Percentiles rank a stretch among this genome's conserved stretches.
These are phyloP conservation scores for Styela plicata DNA, from an alignment of 23 tunicate species.

Conservation along the genomic window DNA sequence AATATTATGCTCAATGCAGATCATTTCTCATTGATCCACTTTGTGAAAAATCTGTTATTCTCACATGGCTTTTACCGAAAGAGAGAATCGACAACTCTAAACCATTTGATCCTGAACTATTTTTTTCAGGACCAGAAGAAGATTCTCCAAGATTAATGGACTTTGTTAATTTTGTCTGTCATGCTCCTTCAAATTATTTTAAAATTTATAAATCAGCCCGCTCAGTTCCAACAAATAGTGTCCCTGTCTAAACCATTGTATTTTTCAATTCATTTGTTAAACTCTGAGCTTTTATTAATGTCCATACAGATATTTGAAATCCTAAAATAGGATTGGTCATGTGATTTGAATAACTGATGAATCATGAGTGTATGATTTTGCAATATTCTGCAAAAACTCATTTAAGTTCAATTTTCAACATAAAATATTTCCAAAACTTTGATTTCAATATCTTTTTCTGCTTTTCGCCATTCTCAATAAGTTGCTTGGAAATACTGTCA, in stretches of 20 bases:
- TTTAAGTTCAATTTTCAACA: too few species aligned
- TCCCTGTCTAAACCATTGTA: neutral
- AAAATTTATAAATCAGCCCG: slow-evolving; percentile 1
- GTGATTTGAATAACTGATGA: too few species aligned
- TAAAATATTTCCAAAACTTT: too few species aligned
- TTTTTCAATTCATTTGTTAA: neutral
- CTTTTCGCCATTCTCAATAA: too few species aligned
- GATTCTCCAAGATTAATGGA: slow-evolving; percentile 27
- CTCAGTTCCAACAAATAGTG: slow-evolving; percentile 7
- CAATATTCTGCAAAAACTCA: too few species aligned
- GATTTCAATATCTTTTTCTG: too few species aligned
- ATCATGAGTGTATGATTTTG: too few species aligned
- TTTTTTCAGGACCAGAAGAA: slow-evolving; percentile 24
- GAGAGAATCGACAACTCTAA: neutral
- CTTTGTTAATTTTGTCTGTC: slow-evolving; percentile 30
- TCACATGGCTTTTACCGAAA: slow-evolving; percentile 55
- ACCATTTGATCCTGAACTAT: slow-evolving; percentile 13
- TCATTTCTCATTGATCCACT: slow-evolving; percentile 57
- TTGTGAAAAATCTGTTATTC: slow-evolving; percentile 63
- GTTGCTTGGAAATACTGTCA: too few species aligned
- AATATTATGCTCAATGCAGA: slow-evolving; percentile 85
- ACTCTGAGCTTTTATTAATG: too few species aligned
- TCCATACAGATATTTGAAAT: too few species aligned
- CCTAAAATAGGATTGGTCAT: too few species aligned
- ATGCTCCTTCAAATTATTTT: slow-evolving; percentile 27